A percentile compares a stretch with the other conserved stretches of the same genome.
Conservation (phyloP, 1,140 invertebrate species). For the Pseudomyrmex flavicornis region DNA sequence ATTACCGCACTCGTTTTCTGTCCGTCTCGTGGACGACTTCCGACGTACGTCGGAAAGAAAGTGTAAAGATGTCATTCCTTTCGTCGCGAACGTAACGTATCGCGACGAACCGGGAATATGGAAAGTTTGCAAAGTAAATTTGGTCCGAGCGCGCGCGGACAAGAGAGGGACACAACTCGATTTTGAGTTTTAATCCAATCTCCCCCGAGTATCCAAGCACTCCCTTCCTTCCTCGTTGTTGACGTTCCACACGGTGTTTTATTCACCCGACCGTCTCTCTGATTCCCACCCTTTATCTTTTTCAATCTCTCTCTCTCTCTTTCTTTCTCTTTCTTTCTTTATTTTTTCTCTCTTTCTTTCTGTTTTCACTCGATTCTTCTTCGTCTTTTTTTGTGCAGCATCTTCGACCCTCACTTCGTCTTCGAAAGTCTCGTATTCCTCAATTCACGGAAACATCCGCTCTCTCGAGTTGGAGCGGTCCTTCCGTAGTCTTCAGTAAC, state of each 20-base stretch:
- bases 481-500: constrained; percentile 24
- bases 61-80: constrained; percentile 16
- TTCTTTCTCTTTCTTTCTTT: not conserved
- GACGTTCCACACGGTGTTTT: constrained; percentile 61
- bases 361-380: constrained; percentile 7
- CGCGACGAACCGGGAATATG: constrained; percentile 68
- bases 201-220: constrained; percentile 44
- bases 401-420: constrained; percentile 35
- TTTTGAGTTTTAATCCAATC: constrained; percentile 83
- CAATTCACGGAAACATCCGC: constrained; percentile 43
- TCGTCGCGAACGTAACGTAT: constrained; percentile 45
- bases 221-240: constrained; percentile 49
- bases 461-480: not conserved
- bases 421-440: constrained; percentile 40
- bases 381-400: not conserved
- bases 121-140: constrained; percentile 82
- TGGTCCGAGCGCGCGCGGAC: constrained; percentile 53
- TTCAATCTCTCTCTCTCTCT: constrained; percentile 25
- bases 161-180: constrained; percentile 76
- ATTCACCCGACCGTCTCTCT: constrained; percentile 50
- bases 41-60: constrained; percentile 5
- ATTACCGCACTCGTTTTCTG: constrained; percentile 19
- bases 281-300: constrained; percentile 49
- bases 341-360: not conserved
- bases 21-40: constrained; percentile 9